phyloP scores from a whole-genome alignment of 2,888 invertebrate species.

The Tipula helvola region DNA sequence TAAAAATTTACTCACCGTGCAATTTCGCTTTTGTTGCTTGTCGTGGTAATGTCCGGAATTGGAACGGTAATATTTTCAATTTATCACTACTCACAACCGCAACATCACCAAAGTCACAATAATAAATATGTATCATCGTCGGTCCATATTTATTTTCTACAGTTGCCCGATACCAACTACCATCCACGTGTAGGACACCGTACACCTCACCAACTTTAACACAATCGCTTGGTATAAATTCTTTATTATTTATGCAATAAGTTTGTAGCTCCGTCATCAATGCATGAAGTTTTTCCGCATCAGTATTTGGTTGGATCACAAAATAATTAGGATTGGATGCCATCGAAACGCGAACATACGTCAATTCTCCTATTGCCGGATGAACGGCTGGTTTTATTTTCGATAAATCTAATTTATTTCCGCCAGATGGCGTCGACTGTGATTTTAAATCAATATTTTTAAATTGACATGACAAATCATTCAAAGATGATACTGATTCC shows the following conservation, averaged over 20 bases:
- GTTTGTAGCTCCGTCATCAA: slow-evolving; percentile 56
- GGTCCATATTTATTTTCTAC: slow-evolving; percentile 42
- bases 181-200: slow-evolving; percentile 51
- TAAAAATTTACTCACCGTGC: slow-evolving; percentile 36
- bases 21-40: slow-evolving; percentile 53
- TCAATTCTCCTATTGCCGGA: slow-evolving; percentile 39
- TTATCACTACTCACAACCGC: slow-evolving; percentile 41
- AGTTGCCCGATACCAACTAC: slow-evolving; percentile 56
- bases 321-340: slow-evolving; percentile 54
- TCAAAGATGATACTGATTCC: background rate
- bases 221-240: slow-evolving; percentile 38
- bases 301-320: slow-evolving; percentile 38
- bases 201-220: slow-evolving; percentile 49
- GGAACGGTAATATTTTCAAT: slow-evolving; percentile 40
- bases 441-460: background rate
- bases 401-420: background rate
- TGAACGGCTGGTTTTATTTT: background rate
- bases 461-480: background rate
- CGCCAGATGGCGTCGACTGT: background rate
- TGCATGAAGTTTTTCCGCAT: slow-evolving; percentile 36
- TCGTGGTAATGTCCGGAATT: slow-evolving; percentile 47
- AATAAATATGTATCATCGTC: slow-evolving; percentile 45
- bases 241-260: slow-evolving; percentile 42
- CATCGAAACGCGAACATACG: slow-evolving; percentile 60
- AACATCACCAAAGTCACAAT: slow-evolving; percentile 52